Percentiles rank a stretch among this genome's conserved stretches.
Conservation (phyloP, 2,797 vertebrate species). For the Petrocephalus schoutedeni region DNA sequence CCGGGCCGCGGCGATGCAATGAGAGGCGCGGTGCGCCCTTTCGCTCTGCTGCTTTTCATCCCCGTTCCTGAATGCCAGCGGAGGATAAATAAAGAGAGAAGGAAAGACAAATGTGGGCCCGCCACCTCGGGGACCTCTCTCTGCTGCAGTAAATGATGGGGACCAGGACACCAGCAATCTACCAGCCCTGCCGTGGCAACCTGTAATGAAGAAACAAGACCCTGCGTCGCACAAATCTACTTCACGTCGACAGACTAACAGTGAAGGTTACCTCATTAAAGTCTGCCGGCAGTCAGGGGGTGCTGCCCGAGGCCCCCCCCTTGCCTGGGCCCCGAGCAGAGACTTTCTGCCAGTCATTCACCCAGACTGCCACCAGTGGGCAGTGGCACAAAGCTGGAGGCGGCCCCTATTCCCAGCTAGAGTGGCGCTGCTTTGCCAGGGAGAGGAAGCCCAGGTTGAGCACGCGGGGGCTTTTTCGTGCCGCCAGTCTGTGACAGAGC, state of each 20-base stretch:
- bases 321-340: constrained; percentile 18
- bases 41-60: background rate
- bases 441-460: background rate
- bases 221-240: constrained; percentile 52
- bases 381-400: constrained; percentile 68
- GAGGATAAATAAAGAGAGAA: constrained; percentile 40
- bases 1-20: background rate
- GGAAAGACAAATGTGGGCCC: constrained; percentile 50
- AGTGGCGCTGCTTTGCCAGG: background rate
- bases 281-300: background rate
- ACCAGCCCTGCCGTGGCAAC: constrained; percentile 40
- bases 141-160: constrained; percentile 55
- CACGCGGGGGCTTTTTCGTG: background rate
- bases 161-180: constrained; percentile 51
- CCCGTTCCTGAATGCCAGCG: constrained; percentile 13
- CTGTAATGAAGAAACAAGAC: constrained; percentile 38
- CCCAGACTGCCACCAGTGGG: constrained; percentile 69
- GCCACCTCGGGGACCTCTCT: constrained; percentile 50
- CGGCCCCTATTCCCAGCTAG: background rate
- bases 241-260: constrained; percentile 61
- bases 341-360: constrained; percentile 59
- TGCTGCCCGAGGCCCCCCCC: background rate
- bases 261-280: constrained; percentile 52
- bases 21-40: background rate
- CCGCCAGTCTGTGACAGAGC: background rate